A percentile compares a stretch with the other conserved stretches of the same genome.
Evolutionary conservation across 2,888 invertebrate genomes (phyloP).

Genomic region (Cephus rjabovi): DNA sequence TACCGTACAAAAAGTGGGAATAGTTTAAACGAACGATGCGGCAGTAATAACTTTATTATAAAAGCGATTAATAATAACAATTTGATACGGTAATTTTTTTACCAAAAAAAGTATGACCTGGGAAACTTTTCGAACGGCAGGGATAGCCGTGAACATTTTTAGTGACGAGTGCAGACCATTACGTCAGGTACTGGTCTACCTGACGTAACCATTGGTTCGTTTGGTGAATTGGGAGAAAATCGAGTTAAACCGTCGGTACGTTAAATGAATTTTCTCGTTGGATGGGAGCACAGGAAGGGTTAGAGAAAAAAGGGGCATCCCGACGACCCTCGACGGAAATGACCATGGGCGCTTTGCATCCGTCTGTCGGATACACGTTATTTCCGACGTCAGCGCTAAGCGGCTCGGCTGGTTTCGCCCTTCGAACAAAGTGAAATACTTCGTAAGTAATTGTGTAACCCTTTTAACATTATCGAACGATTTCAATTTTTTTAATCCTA

Average conservation of each 20-base stretch:
- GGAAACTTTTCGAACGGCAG: neutral
- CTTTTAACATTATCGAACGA: neutral
- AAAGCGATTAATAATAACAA: too few species aligned
- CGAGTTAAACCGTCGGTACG: neutral
- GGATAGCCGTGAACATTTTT: neutral
- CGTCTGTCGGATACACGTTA: neutral
- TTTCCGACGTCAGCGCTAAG: neutral
- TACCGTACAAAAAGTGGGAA: neutral
- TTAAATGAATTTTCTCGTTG: neutral
- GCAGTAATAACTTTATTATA: too few species aligned
- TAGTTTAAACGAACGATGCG: neutral
- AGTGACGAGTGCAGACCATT: neutral
- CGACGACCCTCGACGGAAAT: neutral
- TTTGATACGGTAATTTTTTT: neutral
- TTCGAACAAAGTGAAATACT: neutral
- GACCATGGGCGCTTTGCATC: neutral
- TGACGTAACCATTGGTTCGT: neutral
- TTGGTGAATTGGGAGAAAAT: neutral
- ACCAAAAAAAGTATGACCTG: neutral
- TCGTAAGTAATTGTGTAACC: neutral
- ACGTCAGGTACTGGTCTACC: neutral
- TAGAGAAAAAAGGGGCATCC: neutral
- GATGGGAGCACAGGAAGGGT: neutral
- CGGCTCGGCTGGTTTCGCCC: neutral
- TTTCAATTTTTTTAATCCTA: neutral